Conservation (phyloP, 92 coral and sea anemone species). For the Paragorgia papillata region DNA sequence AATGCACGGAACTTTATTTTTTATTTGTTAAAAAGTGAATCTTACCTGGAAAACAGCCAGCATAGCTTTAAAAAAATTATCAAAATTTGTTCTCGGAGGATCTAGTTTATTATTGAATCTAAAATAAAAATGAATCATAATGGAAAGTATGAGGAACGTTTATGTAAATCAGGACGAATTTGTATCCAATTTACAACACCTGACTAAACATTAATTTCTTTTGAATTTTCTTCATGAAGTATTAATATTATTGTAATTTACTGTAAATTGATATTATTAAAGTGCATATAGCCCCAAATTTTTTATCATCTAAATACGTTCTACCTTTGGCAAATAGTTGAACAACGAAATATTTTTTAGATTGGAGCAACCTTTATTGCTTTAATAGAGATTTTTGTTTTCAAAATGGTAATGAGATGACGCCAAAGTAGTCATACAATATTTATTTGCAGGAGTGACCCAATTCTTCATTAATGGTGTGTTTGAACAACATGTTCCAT, state of each 20-base stretch:
- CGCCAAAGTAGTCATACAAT: no score
- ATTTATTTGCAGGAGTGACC: no score
- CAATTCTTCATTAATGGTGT: no score
- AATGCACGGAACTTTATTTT: no score
- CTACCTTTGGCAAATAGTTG: no score
- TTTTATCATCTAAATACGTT: no score
- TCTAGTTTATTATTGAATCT: conserved; percentile 85
- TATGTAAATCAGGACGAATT: not conserved
- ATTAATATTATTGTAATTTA: not conserved
- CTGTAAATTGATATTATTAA: not conserved
- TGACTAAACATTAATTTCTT: not conserved
- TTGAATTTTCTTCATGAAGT: not conserved
- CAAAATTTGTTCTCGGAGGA: conserved; percentile 95
- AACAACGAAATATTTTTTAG: no score
- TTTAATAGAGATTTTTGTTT: no score
- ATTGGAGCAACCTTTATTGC: no score
- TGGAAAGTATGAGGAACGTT: not conserved
- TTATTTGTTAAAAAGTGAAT: not conserved
- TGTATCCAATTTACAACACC: not conserved
- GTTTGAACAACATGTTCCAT: no score
- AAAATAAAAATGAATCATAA: not conserved
- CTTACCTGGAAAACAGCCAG: conserved; percentile 97
- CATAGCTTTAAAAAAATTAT: conserved; percentile 91
- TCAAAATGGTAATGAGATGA: no score
- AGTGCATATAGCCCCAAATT: no score